A percentile compares a stretch with the other conserved stretches of the same genome.
phyloP scores from a whole-genome alignment of 2,113 vertebrate species.

The Brienomyrus longianalis region DNA sequence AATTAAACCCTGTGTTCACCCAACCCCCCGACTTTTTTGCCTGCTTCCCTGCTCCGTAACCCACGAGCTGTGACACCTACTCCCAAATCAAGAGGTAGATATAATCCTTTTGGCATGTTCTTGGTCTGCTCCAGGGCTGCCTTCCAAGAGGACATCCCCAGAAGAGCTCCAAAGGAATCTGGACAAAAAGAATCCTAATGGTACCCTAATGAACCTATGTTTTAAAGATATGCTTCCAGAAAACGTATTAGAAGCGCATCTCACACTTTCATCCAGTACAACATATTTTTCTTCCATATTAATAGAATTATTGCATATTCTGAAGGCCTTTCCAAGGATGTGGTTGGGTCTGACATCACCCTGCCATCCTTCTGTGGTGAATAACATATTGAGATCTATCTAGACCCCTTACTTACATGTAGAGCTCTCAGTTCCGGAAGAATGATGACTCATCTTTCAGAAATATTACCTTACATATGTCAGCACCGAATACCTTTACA shows the following conservation, averaged over 20 bases:
- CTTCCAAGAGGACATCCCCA: not conserved
- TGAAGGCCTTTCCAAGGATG: not conserved
- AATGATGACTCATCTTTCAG: not conserved
- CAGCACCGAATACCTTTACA: not conserved
- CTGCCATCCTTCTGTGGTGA: not conserved
- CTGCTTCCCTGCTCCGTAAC: too few species aligned
- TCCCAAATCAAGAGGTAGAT: not conserved
- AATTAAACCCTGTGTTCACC: too few species aligned
- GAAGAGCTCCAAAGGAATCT: not conserved
- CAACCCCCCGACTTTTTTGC: too few species aligned
- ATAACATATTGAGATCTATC: not conserved
- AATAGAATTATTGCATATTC: not conserved
- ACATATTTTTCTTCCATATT: not conserved
- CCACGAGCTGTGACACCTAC: not conserved
- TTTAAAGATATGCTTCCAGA: not conserved
- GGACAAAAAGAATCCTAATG: not conserved
- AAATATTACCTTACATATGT: constrained; percentile 3
- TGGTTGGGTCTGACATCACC: not conserved
- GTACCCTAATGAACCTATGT: not conserved
- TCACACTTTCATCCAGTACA: not conserved
- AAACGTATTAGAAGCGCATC: not conserved
- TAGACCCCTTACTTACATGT: not conserved
- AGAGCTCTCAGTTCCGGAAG: not conserved
- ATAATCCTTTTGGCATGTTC: not conserved
- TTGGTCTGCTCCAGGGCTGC: not conserved